Evolutionary conservation across 2,888 invertebrate genomes (phyloP).

Genomic region (Pachymerium ferrugineum): DNA sequence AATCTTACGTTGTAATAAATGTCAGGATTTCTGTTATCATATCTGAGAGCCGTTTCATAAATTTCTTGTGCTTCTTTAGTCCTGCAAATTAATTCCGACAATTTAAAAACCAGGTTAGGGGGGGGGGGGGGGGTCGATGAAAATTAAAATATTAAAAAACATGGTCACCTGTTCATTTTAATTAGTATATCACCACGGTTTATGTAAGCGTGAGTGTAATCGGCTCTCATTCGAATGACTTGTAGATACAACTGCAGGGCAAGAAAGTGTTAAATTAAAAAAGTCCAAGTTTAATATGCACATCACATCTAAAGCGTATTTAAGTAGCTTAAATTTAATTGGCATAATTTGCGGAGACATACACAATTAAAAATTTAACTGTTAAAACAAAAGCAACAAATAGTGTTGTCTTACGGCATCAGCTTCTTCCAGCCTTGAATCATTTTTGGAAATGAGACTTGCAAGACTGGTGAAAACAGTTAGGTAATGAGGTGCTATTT

Average conservation of each 20-base stretch:
- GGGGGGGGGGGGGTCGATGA: background rate
- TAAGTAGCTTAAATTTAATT: background rate
- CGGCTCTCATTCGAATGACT: conserved; percentile 94
- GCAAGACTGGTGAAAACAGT: conserved; percentile 94
- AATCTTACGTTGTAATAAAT: conserved; percentile 78
- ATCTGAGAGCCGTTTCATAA: conserved; percentile 83
- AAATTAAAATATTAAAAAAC: no score
- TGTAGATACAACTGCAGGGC: conserved; percentile 68
- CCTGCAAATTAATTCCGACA: conserved; percentile 47
- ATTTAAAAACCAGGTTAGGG: background rate
- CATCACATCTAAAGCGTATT: background rate
- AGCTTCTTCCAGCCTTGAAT: conserved; percentile 85
- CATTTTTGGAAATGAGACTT: conserved; percentile 87
- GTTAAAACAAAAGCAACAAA: background rate
- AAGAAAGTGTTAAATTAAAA: background rate
- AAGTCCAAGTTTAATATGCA: background rate
- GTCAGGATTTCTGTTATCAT: conserved; percentile 89
- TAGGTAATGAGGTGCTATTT: conserved; percentile 91
- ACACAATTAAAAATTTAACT: background rate
- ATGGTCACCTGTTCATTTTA: conserved; percentile 62
- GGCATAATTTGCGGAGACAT: conserved; percentile 7
- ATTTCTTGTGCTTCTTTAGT: conserved; percentile 92
- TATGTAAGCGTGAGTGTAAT: conserved; percentile 93
- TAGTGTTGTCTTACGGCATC: conserved; percentile 59
- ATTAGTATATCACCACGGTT: conserved; percentile 94